A percentile compares a stretch with the other conserved stretches of the same genome.
Conservation (phyloP, 2,113 vertebrate genomes). For the Hemichromis elongatus region DNA sequence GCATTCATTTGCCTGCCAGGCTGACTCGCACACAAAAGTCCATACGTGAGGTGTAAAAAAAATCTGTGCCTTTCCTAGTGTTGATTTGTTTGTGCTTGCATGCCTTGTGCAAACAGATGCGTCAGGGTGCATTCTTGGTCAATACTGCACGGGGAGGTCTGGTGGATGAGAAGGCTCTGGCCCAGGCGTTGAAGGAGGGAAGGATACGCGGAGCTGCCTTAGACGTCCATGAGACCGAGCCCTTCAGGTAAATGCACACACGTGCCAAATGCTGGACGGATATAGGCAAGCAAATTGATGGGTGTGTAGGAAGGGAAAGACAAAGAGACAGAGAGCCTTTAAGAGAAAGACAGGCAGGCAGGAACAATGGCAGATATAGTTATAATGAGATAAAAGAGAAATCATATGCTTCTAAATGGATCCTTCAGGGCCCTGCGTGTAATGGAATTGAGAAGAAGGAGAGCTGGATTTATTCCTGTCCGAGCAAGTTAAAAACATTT, state of each 20-base stretch:
- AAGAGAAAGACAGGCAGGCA: background rate
- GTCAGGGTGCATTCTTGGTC: constrained; percentile 96
- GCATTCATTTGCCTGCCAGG: background rate
- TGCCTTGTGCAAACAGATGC: constrained; percentile 78
- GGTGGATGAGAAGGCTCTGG: constrained; percentile 96
- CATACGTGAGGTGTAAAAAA: background rate
- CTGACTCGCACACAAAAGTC: background rate
- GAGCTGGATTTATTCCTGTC: background rate
- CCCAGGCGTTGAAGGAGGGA: constrained; percentile 95
- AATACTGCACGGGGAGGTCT: constrained; percentile 94
- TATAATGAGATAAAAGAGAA: constrained; percentile 4
- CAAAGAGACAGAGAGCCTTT: background rate
- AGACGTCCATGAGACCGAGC: constrained; percentile 93
- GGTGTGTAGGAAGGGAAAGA: background rate
- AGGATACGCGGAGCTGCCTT: constrained; percentile 95
- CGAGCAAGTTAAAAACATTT: background rate
- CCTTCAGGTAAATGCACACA: constrained; percentile 80
- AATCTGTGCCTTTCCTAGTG: background rate
- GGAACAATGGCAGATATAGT: background rate
- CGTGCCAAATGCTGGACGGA: background rate
- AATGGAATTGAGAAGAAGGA: constrained; percentile 5
- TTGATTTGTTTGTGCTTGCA: background rate
- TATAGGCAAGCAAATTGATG: background rate
- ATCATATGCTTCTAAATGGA: background rate
- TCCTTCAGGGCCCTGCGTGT: background rate